Conservation (phyloP, 2,113 vertebrate species). For the Percina caprodes region DNA sequence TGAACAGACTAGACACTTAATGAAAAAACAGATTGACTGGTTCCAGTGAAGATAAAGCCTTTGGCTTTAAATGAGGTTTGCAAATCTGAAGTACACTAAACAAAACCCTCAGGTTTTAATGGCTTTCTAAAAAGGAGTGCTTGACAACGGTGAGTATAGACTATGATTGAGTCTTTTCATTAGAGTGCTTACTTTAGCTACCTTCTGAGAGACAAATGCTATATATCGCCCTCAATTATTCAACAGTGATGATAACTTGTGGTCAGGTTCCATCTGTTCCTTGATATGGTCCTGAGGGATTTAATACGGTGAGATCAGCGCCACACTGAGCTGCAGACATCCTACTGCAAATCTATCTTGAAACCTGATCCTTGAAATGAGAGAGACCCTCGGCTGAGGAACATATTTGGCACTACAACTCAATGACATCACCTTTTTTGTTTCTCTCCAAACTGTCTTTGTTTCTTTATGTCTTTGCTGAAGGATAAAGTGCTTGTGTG, state of each 20-base stretch:
- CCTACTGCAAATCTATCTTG: conserved; percentile 62
- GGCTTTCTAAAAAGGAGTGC: conserved; percentile 33
- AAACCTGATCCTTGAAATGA: conserved; percentile 71
- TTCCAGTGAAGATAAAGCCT: conserved; percentile 27
- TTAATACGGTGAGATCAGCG: conserved; percentile 66
- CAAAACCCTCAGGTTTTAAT: conserved; percentile 29
- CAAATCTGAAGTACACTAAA: conserved; percentile 21
- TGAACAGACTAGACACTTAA: conserved; percentile 26
- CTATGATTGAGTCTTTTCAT: conserved; percentile 52
- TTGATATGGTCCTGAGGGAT: conserved; percentile 50
- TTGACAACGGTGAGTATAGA: conserved; percentile 3
- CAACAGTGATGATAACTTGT: conserved; percentile 51
- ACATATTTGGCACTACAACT: conserved; percentile 64
- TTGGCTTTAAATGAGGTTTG: conserved; percentile 22
- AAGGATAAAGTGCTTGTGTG: background rate
- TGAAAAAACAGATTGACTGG: conserved; percentile 17
- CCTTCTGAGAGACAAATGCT: conserved; percentile 36
- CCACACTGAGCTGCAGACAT: conserved; percentile 38
- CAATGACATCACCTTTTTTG: conserved; percentile 70
- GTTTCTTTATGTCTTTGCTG: conserved; percentile 11
- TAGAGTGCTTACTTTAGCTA: conserved; percentile 18
- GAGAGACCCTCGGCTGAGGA: conserved; percentile 67
- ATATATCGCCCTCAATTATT: conserved; percentile 65
- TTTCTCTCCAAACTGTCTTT: conserved; percentile 25
- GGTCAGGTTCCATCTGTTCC: conserved; percentile 62